Evolutionary conservation across 2,888 invertebrate species (phyloP), one percentile per base, ranked within the genome.

Genomic region (Blastobasis adustella): DNA sequence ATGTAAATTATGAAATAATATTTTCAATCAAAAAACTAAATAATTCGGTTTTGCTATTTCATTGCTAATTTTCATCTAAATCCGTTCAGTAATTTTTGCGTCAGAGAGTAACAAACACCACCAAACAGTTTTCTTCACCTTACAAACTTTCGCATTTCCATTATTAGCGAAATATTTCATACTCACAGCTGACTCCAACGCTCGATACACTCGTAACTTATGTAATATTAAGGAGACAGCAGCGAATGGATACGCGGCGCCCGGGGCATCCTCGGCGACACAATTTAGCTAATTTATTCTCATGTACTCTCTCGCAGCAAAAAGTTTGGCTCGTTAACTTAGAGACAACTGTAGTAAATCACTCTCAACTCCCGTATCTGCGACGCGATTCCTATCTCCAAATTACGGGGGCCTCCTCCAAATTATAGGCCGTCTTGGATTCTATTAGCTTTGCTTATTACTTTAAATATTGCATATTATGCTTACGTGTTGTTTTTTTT

Each of bases 301-400:
- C 61, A 67, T 66, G 69, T 73, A 69, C 69, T 71, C 61, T 40
- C 9, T 9, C 9, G 41, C 61, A 67, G 70, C 79, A 82, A 83
- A 83, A 84, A 83, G 76, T 82, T 78, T 72, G 67, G 70, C 79
- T 82, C 79, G 79, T 81, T 79, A 82, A 78, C 71, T 73, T 63
- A 72, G 71, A 73, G 74, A 80, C 79, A 79, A 83, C 69, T 73
- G 74, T 66, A 73, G 69, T 84, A 81, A 85, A 83, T 84, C 83
- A 83, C 71, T 66, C 58, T 55, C 61, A 58, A 68, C 65, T 62
- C 69, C 71, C 69, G 68, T 78, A 82, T 82, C 82, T 73, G 59
- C 60, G 68, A 69, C 71, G 60, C 65, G 79, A 81, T 82, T 72
- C 71, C 76, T 75, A 82, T 84, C 79, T 76, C 65, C 74, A 69